Conservation (phyloP, 2,797 vertebrate genomes). For the Amphiprion clarkii region DNA sequence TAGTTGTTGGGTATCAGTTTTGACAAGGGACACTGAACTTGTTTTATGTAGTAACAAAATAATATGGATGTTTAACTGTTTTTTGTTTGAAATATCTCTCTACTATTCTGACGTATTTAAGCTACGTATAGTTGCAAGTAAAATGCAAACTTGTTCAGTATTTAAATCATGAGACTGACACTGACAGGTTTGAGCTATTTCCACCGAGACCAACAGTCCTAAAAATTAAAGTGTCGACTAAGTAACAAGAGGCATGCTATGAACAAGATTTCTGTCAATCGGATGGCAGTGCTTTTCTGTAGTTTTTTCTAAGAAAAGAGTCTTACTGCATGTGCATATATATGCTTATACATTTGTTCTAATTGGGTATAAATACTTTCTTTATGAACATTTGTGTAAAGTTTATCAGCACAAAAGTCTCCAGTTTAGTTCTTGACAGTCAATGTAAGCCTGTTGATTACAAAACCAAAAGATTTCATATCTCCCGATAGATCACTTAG, state of each 20-base stretch:
- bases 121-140: slow-evolving; percentile 1
- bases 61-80: background rate
- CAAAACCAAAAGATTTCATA: slow-evolving; percentile 43
- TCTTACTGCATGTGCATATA: background rate
- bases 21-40: background rate
- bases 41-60: background rate
- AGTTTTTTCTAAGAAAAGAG: background rate
- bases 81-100: background rate
- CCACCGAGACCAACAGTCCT: background rate
- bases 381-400: background rate
- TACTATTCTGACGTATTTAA: background rate
- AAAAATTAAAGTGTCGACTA: background rate
- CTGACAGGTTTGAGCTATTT: background rate
- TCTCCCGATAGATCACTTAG: slow-evolving; percentile 54
- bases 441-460: slow-evolving; percentile 19
- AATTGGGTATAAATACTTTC: background rate
- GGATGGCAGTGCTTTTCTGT: background rate
- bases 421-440: background rate
- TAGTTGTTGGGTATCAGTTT: background rate
- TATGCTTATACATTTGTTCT: background rate
- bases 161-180: slow-evolving; percentile 8
- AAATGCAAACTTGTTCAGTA: too few species aligned
- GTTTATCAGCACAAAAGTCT: background rate
- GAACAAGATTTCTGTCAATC: background rate
- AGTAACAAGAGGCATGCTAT: background rate